Evolutionary conservation across 2,113 vertebrate species (phyloP).

Genomic region (Calidris pugnax): DNA sequence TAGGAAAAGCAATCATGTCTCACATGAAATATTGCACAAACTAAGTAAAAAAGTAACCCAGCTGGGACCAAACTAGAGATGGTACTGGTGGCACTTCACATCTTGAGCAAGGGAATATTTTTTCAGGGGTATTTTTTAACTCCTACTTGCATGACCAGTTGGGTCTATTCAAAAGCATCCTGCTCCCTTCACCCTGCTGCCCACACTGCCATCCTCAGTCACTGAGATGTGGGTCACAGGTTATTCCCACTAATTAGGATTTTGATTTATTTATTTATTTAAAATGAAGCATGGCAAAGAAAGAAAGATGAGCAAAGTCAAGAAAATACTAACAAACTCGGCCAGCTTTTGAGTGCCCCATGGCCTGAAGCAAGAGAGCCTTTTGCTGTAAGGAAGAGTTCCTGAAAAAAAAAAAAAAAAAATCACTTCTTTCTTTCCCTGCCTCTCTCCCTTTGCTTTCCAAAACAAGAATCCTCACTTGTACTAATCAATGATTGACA

Average conservation of each 20-base stretch:
- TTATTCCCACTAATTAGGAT: neutral
- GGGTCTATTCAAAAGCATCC: neutral
- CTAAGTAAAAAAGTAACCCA: neutral
- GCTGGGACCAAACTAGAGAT: neutral
- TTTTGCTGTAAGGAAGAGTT: neutral
- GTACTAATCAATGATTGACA: neutral
- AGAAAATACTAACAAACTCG: neutral
- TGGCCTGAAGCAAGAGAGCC: neutral
- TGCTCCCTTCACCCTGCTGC: neutral
- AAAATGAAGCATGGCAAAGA: neutral
- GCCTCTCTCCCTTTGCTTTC: neutral
- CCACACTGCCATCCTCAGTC: neutral
- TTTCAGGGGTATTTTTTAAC: neutral
- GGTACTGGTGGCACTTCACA: neutral
- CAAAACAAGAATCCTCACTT: neutral
- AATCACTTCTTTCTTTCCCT: too few species aligned
- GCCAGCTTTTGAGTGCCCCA: neutral
- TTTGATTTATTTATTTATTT: neutral
- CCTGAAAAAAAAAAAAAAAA: too few species aligned
- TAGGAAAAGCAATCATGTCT: neutral
- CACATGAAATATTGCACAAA: neutral
- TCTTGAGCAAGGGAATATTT: neutral
- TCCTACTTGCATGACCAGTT: neutral
- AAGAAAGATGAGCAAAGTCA: neutral
- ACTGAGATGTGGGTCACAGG: neutral